These are phyloP conservation scores for Metacarcinus magister DNA, from an alignment of 2,888 invertebrate species.

Conservation along the genomic window DNA sequence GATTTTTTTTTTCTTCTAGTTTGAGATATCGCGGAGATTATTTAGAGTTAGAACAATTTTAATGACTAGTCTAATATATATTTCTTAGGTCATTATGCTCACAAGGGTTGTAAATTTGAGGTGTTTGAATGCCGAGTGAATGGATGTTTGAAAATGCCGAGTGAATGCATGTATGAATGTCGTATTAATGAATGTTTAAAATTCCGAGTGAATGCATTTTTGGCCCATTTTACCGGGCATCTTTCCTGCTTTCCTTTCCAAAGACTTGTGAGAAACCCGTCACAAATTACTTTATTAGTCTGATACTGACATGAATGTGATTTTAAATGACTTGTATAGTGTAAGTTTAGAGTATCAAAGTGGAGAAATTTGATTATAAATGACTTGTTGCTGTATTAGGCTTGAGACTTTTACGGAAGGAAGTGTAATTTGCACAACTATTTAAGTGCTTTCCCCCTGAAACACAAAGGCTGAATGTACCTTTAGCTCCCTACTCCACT, in stretches of 20 bases:
- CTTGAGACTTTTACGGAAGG: background rate
- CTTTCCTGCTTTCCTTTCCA: background rate
- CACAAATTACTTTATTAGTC: background rate
- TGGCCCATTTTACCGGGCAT: background rate
- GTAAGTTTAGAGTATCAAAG: background rate
- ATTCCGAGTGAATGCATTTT: background rate
- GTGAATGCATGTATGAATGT: background rate
- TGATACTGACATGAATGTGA: background rate
- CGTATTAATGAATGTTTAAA: background rate
- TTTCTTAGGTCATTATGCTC: background rate
- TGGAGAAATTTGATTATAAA: background rate
- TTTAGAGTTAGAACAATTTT: background rate
- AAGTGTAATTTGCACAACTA: background rate
- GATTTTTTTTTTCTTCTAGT: background rate
- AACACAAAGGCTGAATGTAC: background rate
- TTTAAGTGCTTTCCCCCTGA: slow-evolving; percentile 31
- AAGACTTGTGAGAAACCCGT: background rate
- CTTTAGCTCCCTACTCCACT: too few relatives aligned
- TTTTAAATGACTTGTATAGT: background rate
- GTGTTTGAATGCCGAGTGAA: background rate
- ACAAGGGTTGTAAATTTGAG: background rate
- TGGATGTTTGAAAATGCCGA: background rate
- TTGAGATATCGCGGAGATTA: too few relatives aligned
- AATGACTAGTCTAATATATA: background rate
- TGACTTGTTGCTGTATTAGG: background rate